Conservation (phyloP, 2,888 invertebrate species). For the Ferrisia virgata region DNA sequence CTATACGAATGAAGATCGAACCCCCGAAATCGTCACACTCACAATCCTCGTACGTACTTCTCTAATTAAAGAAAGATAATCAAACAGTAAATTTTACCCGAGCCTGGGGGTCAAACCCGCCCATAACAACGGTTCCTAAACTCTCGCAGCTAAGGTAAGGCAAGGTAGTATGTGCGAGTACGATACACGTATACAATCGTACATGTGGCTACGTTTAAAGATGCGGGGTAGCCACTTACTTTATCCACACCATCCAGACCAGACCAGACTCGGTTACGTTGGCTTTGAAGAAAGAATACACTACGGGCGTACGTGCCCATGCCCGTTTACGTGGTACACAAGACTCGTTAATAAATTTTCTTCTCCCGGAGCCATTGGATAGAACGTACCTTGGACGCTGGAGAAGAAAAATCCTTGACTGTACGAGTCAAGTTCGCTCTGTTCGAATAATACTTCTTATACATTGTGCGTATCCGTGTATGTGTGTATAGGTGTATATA, state of each 20-base stretch:
- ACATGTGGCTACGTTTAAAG: background rate
- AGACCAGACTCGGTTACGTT: background rate
- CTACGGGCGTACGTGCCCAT: background rate
- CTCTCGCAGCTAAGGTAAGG: background rate
- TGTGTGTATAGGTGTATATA: too few species aligned
- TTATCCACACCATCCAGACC: background rate
- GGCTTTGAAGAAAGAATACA: background rate
- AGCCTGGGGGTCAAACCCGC: background rate
- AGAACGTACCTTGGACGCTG: background rate
- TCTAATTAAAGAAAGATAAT: conserved; percentile 1
- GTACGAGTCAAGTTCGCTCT: background rate
- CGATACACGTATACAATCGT: background rate
- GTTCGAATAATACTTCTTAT: background rate
- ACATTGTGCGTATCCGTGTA: background rate
- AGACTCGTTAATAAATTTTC: conserved; percentile 11
- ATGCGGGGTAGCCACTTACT: background rate
- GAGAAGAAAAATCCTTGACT: conserved; percentile 14
- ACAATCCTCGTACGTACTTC: background rate
- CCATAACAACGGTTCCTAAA: background rate
- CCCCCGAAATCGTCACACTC: conserved; percentile 9
- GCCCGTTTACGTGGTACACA: background rate
- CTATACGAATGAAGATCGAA: background rate
- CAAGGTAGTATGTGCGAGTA: background rate
- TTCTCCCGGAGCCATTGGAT: background rate
- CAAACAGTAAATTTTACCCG: conserved; percentile 7